Base-by-base conservation (phyloP, 2,113 vertebrate species). In the Anolis carolinensis region DNA sequence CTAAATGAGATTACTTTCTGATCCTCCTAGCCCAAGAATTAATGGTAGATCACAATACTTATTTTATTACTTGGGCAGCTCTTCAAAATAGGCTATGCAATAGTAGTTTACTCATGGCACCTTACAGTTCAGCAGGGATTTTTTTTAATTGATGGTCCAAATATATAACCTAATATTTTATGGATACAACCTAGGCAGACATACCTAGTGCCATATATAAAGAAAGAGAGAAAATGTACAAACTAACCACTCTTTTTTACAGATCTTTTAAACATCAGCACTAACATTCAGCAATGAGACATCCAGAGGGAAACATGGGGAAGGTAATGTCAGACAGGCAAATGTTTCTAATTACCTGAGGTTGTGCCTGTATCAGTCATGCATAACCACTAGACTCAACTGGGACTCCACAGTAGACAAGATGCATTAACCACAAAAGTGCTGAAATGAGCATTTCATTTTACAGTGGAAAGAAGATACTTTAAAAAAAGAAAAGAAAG, bases 361-460 rank as follows among this genome's bases (percentile, higher is more conserved):
- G 63, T 55, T 85, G 20, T 55, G 76, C 50, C 32, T 78, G 44
- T 55, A 32, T 44, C 74, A 78, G 16, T 52, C 23, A 70, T 78
- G 2, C 75, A 79, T 20, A 77, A 70, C 23, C 50, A 36, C 75
- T 85, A 78, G 48, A 70, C 32, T 85, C 75, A 78, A 21, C 34
- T 77, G 75, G 67, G 75, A 78, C 63, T 78, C 44, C 65, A 70
- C n/a, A 78, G 83, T 11, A 78, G 75, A 85, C 4, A 36, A 85
- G 30, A 67, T 65, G 30, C 23, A 76, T 84, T 76, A 76, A 84
- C 48, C 59, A 67, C 62, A 23, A n/a, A 59, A 34, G 25, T 39
- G 65, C 63, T 70, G 32, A 85, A 84, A 67, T 68, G 9, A 85
- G 25, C 9, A 39, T 59, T 18, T 32, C 44, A 52, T 86, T 18